These are phyloP conservation scores for Harlomillsia oculata DNA, from an alignment of 1,140 invertebrate species.

Conservation along the genomic window DNA sequence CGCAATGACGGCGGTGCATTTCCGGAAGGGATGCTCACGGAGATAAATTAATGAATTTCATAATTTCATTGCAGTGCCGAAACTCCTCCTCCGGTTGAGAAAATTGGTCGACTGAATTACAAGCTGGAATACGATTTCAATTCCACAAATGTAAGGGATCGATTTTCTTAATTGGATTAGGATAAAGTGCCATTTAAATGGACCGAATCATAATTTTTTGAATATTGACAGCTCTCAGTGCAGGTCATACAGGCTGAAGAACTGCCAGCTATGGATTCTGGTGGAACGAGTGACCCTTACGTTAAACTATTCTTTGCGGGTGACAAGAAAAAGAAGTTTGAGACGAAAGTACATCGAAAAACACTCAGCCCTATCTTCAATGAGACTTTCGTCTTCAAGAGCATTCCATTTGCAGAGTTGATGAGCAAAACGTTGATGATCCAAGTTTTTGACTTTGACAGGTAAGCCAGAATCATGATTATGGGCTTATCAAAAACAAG, in stretches of 20 bases:
- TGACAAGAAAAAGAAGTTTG: constrained; percentile 75
- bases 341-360: constrained; percentile 70
- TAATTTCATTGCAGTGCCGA: too few relatives aligned
- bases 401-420: constrained; percentile 51
- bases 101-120: constrained; percentile 28
- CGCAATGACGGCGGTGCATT: too few relatives aligned
- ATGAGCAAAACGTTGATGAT: constrained; percentile 52
- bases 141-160: constrained; percentile 29
- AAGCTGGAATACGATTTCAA: constrained; percentile 33
- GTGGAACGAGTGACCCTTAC: constrained; percentile 76
- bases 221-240: constrained; percentile 21
- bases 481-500: too few relatives aligned
- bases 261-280: constrained; percentile 49
- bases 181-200: background rate
- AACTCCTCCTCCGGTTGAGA: too few relatives aligned
- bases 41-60: too few relatives aligned
- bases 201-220: background rate
- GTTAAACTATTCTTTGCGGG: constrained; percentile 74
- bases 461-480: constrained; percentile 7
- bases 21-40: too few relatives aligned
- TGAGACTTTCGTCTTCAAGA: constrained; percentile 66
- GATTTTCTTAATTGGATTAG: too few relatives aligned
- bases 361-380: constrained; percentile 80
- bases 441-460: constrained; percentile 55
- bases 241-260: constrained; percentile 26